Conservation (phyloP, 2,888 invertebrate genomes). For the Dynastes grantii region DNA sequence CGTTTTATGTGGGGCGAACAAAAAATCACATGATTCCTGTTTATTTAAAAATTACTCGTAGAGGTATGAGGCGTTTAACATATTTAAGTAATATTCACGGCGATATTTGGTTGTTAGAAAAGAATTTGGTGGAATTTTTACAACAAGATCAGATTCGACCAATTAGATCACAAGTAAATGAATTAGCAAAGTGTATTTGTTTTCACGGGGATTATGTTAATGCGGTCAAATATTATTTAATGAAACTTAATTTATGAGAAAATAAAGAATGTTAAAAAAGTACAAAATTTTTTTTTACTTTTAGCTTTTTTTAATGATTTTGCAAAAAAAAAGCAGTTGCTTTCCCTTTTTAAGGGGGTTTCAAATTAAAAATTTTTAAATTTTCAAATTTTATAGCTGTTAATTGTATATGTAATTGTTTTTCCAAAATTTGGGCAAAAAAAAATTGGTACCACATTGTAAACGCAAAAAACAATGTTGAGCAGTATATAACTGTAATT, state of each 20-base stretch:
- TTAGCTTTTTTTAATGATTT: too few species aligned
- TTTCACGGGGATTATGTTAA: slow-evolving; percentile 85
- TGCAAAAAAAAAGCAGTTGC: too few species aligned
- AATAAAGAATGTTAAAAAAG: slow-evolving; percentile 26
- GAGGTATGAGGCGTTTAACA: slow-evolving; percentile 80
- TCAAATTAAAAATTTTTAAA: too few species aligned
- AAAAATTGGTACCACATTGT: too few species aligned
- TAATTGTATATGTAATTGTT: too few species aligned
- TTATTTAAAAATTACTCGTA: slow-evolving; percentile 75
- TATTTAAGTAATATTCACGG: slow-evolving; percentile 83
- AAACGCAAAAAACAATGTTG: too few species aligned
- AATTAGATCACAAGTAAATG: slow-evolving; percentile 82
- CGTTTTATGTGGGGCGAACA: slow-evolving; percentile 83
- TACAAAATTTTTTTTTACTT: neutral
- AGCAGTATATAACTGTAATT: too few species aligned
- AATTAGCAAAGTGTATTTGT: slow-evolving; percentile 80
- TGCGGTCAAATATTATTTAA: slow-evolving; percentile 79
- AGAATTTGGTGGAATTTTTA: slow-evolving; percentile 78
- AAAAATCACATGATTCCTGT: slow-evolving; percentile 90
- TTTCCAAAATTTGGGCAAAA: too few species aligned
- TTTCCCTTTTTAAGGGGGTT: too few species aligned
- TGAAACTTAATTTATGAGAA: slow-evolving; percentile 82
- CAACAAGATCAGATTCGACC: slow-evolving; percentile 72
- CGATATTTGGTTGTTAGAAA: slow-evolving; percentile 87
- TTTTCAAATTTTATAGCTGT: too few species aligned